Evolutionary conservation across 2,888 invertebrate genomes (phyloP), one percentile per base, ranked within the genome.

Genomic region (Resseliella maxima): DNA sequence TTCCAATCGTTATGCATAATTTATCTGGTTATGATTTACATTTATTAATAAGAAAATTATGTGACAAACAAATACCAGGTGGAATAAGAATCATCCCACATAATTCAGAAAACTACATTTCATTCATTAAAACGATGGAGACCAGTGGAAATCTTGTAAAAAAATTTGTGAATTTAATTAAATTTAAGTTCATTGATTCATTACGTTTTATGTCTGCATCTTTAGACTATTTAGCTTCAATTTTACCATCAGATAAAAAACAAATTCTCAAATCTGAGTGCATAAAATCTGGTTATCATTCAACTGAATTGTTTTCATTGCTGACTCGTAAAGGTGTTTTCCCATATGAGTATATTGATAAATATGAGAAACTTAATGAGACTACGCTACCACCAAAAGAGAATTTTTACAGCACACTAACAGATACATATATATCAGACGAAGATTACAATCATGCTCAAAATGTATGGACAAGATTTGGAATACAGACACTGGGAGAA

Each of bases 1-100:
- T 90, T 72, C 90, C 90, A 0, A 87, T 89, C 12, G 87, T 89
- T 8, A 89, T 89, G 86, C 90, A 90, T 86, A 90, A 89, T 88
- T 88, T 90, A 18, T 87, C 86, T 6, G 88, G 88, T 8, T 89
- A 89, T 87, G 89, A 89, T 87, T 85, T 87, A 8, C 89, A 90
- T 87, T 89, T 90, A 59, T 87, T 90, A 24, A 88, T 89, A 10
- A 88, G 87, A 87, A 88, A 88, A 36, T 87, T 89, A 46, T 88
- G 88, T 86, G 85, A 86, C 87, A 87, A 88, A 8, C 87, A 88
- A n/a, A 86, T 87, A 27, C 86, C 89, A 24, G 85, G 85, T 41
- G 38, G 10, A 24, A 85, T 85, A 41, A 27, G 41, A 24, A 85
- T 85, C 8, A 41, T 85, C 1, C 85, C 85, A 24, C 5, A 36